Evolutionary conservation across 2,797 vertebrate genomes (phyloP).

Genomic region (Remorina albescens): DNA sequence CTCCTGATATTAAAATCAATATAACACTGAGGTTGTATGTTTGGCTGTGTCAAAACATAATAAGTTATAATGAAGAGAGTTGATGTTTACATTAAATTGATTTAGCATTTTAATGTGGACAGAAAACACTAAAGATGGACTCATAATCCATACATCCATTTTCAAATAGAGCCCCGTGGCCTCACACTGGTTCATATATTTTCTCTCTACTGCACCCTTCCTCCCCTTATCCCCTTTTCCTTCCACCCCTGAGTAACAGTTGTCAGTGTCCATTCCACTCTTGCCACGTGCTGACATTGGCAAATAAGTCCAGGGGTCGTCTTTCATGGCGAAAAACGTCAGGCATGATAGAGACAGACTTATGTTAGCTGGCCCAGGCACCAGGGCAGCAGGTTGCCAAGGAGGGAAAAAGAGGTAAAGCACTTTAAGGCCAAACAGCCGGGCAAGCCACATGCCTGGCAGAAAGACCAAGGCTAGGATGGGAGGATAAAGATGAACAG

Average conservation of each 20-base stretch:
- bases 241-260: slow-evolving; percentile 64
- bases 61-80: not conserved
- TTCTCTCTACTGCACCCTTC: slow-evolving; percentile 7
- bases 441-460: slow-evolving; percentile 53
- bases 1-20: not conserved
- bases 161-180: not conserved
- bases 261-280: slow-evolving; percentile 75
- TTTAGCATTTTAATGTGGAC: not conserved
- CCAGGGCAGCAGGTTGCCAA: slow-evolving; percentile 43
- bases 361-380: slow-evolving; percentile 57
- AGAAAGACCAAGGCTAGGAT: slow-evolving; percentile 21
- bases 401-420: slow-evolving; percentile 45
- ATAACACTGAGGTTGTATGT: not conserved
- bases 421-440: slow-evolving; percentile 58
- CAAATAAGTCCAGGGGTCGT: slow-evolving; percentile 59
- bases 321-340: slow-evolving; percentile 67
- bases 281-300: slow-evolving; percentile 54
- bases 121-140: not conserved
- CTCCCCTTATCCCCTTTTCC: slow-evolving; percentile 8
- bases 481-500: slow-evolving; percentile 37
- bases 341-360: slow-evolving; percentile 63
- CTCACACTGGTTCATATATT: not conserved
- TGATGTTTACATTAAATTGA: not conserved
- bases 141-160: not conserved
- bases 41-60: not conserved